Conservation (phyloP, 2,797 vertebrate species). For the Protosalanx chinensis region DNA sequence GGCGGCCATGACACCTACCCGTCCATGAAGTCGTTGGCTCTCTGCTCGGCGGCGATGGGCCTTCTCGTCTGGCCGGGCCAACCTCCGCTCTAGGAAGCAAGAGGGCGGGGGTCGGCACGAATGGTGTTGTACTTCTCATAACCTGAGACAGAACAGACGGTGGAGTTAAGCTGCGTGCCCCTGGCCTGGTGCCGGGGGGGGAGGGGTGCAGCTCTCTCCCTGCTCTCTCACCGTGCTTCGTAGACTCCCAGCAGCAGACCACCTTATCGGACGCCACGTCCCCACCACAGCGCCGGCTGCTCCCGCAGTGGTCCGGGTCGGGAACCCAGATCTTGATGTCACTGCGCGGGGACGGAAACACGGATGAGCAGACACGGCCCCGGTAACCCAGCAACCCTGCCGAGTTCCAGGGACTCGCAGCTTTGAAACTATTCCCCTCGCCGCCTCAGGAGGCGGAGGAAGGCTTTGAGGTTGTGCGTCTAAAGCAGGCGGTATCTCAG, state of each 20-base stretch:
- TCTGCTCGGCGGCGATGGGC: constrained; percentile 95
- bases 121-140: constrained; percentile 99
- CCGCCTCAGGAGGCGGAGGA: no score
- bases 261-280: constrained; percentile 91
- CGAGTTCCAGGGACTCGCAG: no score
- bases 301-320: constrained; percentile 94
- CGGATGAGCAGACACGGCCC: neutral
- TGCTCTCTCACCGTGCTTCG: constrained; percentile 87
- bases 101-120: constrained; percentile 88
- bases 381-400: no score
- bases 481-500: no score
- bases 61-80: constrained; percentile 95
- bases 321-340: constrained; percentile 96
- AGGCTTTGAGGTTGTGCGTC: no score
- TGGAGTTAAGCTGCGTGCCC: constrained; percentile 16
- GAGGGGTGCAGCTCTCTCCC: no score
- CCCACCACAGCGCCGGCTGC: constrained; percentile 95
- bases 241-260: constrained; percentile 92
- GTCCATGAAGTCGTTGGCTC: constrained; percentile 95
- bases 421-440: no score
- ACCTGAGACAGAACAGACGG: constrained; percentile 64
- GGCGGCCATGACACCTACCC: constrained; percentile 73
- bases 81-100: constrained; percentile 96
- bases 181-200: neutral
- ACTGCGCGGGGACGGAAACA: constrained; percentile 64